These are phyloP conservation scores for Erinaceus europaeus DNA, from an alignment of 2,113 vertebrate genomes.

Conservation along the genomic window DNA sequence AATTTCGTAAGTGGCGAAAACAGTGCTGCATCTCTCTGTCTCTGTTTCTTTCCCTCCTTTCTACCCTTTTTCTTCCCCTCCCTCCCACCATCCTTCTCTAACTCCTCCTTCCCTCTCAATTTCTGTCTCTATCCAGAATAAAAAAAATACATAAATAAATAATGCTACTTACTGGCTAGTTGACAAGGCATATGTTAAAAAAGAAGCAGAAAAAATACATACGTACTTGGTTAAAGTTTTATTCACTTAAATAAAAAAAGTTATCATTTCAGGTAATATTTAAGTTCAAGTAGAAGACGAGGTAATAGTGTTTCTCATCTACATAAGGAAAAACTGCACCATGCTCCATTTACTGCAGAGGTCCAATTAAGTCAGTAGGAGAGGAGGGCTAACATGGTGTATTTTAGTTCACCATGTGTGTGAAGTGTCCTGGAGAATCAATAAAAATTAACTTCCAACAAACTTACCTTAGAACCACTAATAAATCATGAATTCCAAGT, in stretches of 20 bases:
- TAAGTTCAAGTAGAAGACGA: background rate
- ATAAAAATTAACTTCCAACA: slow-evolving; percentile 45
- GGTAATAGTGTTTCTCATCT: background rate
- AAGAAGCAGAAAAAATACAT: no score
- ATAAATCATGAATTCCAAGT: slow-evolving; percentile 49
- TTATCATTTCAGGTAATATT: background rate
- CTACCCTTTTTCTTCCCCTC: no score
- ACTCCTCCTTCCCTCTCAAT: no score
- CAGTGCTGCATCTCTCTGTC: no score
- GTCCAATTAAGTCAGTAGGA: background rate
- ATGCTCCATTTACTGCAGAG: background rate
- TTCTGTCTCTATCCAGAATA: no score
- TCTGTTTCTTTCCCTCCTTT: no score
- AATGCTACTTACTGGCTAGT: background rate
- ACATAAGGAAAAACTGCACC: background rate
- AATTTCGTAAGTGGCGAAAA: no score
- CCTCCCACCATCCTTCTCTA: no score
- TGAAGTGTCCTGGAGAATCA: slow-evolving; percentile 29
- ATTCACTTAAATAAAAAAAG: slow-evolving; percentile 20
- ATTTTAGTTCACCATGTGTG: background rate
- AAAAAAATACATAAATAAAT: no score
- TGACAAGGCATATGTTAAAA: background rate
- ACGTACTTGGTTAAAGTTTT: slow-evolving; percentile 4
- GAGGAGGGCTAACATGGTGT: no score
- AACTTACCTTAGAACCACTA: slow-evolving; percentile 54